Percentiles rank a stretch among this genome's conserved stretches.
Evolutionary conservation across 2,113 vertebrate genomes (phyloP).

Genomic region (Cyprinodon variegatus): DNA sequence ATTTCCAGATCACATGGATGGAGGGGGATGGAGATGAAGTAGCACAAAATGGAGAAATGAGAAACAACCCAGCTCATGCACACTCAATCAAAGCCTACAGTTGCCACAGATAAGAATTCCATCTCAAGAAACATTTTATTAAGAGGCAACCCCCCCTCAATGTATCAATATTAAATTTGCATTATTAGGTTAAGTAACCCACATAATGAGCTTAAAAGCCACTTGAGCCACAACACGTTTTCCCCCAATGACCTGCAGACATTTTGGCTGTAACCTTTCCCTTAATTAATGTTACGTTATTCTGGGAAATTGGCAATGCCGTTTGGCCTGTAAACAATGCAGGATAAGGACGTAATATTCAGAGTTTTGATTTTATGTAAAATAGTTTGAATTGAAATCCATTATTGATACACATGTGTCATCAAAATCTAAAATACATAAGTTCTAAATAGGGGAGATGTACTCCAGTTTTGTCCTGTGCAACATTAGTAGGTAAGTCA

Average conservation of each 20-base stretch:
- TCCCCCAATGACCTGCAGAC: neutral
- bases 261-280: neutral
- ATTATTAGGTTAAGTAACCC: neutral
- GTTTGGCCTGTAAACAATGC: neutral
- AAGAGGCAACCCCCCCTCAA: neutral
- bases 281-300: neutral
- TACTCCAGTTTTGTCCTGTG: neutral
- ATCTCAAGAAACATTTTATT: neutral
- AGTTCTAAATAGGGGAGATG: neutral
- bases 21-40: neutral
- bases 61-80: neutral
- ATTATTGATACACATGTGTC: neutral
- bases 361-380: neutral
- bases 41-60: slow-evolving; percentile 3
- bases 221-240: neutral
- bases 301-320: neutral
- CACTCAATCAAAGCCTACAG: slow-evolving; percentile 12
- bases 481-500: neutral
- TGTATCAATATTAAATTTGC: neutral
- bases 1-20: slow-evolving; percentile 4
- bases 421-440: neutral
- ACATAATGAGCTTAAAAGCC: neutral
- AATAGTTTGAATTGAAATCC: neutral
- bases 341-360: neutral
- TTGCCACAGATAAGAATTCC: slow-evolving; percentile 12